Evolutionary conservation across 1,140 invertebrate species (phyloP), one percentile per base, ranked within the genome.

Genomic region (Zaprionus tsacasi): DNA sequence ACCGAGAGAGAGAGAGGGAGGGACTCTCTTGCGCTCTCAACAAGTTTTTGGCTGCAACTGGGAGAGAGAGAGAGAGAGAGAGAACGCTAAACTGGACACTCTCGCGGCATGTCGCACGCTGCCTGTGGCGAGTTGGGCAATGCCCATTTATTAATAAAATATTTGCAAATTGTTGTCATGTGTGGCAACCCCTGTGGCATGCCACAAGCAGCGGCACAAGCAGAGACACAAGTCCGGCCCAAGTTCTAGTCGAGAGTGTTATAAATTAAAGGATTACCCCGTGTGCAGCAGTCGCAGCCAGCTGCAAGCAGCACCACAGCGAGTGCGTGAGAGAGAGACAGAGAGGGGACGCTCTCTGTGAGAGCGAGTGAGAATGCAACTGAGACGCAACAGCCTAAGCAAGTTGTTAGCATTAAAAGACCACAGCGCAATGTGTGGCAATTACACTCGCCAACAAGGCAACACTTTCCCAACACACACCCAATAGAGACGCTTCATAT

Each of bases 141-240:
- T 81, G 86, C 59, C 71, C 86, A 89, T 89, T 89, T 85, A 90
- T 89, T 89, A 89, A 89, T 90, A 89, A 89, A 89, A 89, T 85
- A 90, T 85, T 89, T 85, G 85, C 85, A 89, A 89, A 89, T 89
- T 89, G 85, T 90, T 89, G 81, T 85, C 85, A 81, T 90, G 81
- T 90, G 81, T 86, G 81, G 63, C 78, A 58, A 45, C 65, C 27
- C 67, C 50, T 15, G 35, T 30, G 59, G 30, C 60, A 13, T 74
- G 35, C 55, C 48, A 64, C 71, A 21, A 30, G 27, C 27, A 30
- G 3, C 1, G 27, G 27, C 27, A 30, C 27, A 30, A 6, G 27
- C 27, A 4, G 6, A 30, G 27, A 6, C 3, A 30, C 27, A 30
- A 63, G 61, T 38, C 43, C 38, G 60, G 35, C 48, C 76, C 58